A percentile compares a stretch with the other conserved stretches of the same genome.
Evolutionary conservation across 2,797 vertebrate species (phyloP).

Genomic region (Macroramphosus scolopax): DNA sequence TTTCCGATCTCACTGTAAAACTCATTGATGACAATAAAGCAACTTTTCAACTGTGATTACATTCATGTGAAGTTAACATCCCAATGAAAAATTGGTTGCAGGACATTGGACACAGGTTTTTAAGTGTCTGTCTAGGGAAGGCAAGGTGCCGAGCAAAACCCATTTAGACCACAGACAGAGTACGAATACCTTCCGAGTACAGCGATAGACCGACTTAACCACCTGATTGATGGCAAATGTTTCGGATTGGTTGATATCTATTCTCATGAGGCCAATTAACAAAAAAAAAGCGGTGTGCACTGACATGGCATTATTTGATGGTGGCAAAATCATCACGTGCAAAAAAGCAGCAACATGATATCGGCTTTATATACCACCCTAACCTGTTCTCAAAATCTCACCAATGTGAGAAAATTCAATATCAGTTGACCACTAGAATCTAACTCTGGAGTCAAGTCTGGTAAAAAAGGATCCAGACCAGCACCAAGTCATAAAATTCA

Average conservation of each 20-base stretch:
- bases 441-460: slow-evolving; percentile 35
- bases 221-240: too few species aligned
- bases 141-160: slow-evolving; percentile 51
- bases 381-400: too few species aligned
- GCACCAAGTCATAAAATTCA: slow-evolving; percentile 54
- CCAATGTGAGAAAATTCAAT: too few species aligned
- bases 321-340: too few species aligned
- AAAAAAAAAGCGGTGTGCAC: too few species aligned
- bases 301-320: too few species aligned
- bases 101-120: slow-evolving; percentile 28
- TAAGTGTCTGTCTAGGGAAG: slow-evolving; percentile 38
- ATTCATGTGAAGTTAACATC: slow-evolving; percentile 48
- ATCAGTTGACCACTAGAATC: too few species aligned
- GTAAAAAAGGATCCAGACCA: slow-evolving; percentile 41
- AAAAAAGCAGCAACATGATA: too few species aligned
- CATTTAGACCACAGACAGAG: slow-evolving; percentile 63
- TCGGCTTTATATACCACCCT: too few species aligned
- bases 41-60: slow-evolving; percentile 47
- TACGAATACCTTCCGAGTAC: slow-evolving; percentile 33
- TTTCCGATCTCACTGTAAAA: slow-evolving; percentile 2
- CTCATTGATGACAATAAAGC: slow-evolving; percentile 12
- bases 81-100: slow-evolving; percentile 53
- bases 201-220: too few species aligned
- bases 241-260: too few species aligned
- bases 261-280: too few species aligned